Evolutionary conservation across 2,888 invertebrate species (phyloP).

Genomic region (Pristionchus mayeri): DNA sequence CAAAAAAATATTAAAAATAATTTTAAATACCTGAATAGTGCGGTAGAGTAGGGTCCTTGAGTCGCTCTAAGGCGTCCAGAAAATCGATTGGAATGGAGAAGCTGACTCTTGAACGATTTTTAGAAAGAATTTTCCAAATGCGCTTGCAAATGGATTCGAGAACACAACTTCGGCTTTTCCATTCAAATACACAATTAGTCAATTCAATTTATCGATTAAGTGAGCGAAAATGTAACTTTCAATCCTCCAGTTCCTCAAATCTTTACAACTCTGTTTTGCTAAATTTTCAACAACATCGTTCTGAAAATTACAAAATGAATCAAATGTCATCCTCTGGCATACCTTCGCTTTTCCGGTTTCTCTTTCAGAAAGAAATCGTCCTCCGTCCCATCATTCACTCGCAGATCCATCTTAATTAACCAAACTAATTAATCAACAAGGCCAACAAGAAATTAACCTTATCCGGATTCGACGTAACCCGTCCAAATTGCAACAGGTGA

Average conservation of each 20-base stretch:
- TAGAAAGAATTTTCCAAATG: background rate
- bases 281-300: too few relatives aligned
- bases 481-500: background rate
- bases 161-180: too few relatives aligned
- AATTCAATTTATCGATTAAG: too few relatives aligned
- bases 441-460: background rate
- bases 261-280: too few relatives aligned
- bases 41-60: constrained; percentile 15
- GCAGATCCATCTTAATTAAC: background rate
- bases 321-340: background rate
- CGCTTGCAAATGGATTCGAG: too few relatives aligned
- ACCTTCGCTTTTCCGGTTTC: background rate
- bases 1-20: background rate
- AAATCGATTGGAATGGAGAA: constrained; percentile 42
- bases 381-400: background rate
- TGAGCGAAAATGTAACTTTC: too few relatives aligned
- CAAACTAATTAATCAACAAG: background rate
- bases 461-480: constrained; percentile 8
- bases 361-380: constrained; percentile 8
- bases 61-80: constrained; percentile 25
- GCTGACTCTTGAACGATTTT: constrained; percentile 10
- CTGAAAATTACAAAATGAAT: background rate
- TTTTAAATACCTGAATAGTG: background rate
- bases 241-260: too few relatives aligned
- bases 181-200: too few relatives aligned